Evolutionary conservation across 2,797 vertebrate genomes (phyloP).

Genomic region (Melanotaenia parkinsoni): DNA sequence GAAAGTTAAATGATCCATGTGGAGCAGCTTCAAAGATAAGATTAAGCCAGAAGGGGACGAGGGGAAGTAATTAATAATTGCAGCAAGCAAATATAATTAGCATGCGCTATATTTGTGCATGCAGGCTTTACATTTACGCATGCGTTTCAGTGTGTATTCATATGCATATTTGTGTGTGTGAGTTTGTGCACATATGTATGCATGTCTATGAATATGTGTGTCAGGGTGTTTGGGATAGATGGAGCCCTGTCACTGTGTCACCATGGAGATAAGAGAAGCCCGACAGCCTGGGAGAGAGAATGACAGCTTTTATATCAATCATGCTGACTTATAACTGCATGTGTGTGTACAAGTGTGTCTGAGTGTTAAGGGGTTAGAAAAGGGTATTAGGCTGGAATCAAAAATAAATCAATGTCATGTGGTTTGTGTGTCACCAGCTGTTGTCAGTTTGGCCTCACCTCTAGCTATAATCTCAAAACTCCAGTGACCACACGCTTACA

Average conservation of each 20-base stretch:
- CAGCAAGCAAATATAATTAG: slow-evolving; percentile 23
- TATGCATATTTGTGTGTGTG: neutral
- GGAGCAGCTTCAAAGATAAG: slow-evolving; percentile 44
- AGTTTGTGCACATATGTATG: slow-evolving; percentile 4
- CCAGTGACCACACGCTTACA: slow-evolving; percentile 59
- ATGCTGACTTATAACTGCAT: slow-evolving; percentile 68
- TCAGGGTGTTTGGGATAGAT: slow-evolving; percentile 62
- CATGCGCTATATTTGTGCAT: slow-evolving; percentile 31
- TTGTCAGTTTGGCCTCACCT: slow-evolving; percentile 74
- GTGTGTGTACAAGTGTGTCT: slow-evolving; percentile 35
- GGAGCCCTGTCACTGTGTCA: slow-evolving; percentile 75
- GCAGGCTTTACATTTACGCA: slow-evolving; percentile 2
- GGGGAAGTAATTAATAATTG: slow-evolving; percentile 42
- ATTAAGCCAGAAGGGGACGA: slow-evolving; percentile 26
- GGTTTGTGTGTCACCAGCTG: slow-evolving; percentile 74
- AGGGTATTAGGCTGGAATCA: slow-evolving; percentile 70
- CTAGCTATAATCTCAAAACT: slow-evolving; percentile 73
- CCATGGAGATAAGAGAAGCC: slow-evolving; percentile 79
- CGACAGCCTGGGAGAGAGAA: slow-evolving; percentile 70
- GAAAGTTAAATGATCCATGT: slow-evolving; percentile 64
- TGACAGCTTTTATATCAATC: slow-evolving; percentile 82
- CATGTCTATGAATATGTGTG: slow-evolving; percentile 29
- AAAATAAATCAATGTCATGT: slow-evolving; percentile 79
- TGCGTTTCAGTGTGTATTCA: slow-evolving; percentile 2
- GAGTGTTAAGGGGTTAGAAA: slow-evolving; percentile 59